These are phyloP conservation scores for Philaethria dido DNA, from an alignment of 2,888 invertebrate species.

Conservation along the genomic window DNA sequence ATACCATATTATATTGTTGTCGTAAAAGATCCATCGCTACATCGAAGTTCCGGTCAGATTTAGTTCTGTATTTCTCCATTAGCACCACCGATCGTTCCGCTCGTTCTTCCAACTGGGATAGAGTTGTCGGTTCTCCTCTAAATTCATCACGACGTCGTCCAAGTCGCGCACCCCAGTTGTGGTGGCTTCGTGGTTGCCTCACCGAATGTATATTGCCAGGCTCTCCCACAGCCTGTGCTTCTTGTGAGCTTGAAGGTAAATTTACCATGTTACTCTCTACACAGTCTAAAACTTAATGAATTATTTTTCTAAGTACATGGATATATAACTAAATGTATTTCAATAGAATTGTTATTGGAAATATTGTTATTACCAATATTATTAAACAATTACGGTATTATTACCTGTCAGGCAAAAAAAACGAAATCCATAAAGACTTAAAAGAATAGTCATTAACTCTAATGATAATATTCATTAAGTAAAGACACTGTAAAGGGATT, in stretches of 20 bases:
- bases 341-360: background rate
- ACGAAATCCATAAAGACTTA: background rate
- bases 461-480: constrained; percentile 20
- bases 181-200: constrained; percentile 36
- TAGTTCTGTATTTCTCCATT: constrained; percentile 40
- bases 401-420: background rate
- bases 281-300: background rate
- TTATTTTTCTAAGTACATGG: background rate
- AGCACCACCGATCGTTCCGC: constrained; percentile 34
- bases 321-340: background rate
- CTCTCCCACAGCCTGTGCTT: constrained; percentile 25
- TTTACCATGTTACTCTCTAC: constrained; percentile 32
- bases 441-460: constrained; percentile 1
- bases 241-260: constrained; percentile 25
- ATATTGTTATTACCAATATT: background rate
- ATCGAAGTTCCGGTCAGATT: constrained; percentile 29
- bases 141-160: constrained; percentile 34
- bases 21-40: constrained; percentile 44
- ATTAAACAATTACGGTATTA: constrained; percentile 10
- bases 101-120: constrained; percentile 42
- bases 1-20: constrained; percentile 47
- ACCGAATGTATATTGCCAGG: constrained; percentile 18
- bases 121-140: constrained; percentile 38
- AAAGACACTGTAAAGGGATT: constrained; percentile 6
- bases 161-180: constrained; percentile 38